Evolutionary conservation across 2,797 vertebrate species (phyloP).

Genomic region (Rhodeus uyekii): DNA sequence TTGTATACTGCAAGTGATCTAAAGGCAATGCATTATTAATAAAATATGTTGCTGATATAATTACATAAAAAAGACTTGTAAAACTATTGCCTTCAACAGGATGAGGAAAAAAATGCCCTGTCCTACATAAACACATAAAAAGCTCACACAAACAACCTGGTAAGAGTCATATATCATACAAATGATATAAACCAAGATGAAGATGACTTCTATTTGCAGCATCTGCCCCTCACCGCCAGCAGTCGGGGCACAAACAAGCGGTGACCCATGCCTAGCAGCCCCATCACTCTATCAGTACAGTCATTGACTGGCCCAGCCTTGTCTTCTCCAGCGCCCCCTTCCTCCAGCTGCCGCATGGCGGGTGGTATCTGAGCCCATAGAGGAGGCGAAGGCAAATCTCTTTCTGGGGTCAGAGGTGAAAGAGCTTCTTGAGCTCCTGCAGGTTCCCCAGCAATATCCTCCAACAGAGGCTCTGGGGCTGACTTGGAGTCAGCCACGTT

Average conservation of each 20-base stretch:
- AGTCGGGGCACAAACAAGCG: slow-evolving; percentile 96
- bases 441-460: slow-evolving; percentile 45
- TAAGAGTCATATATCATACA: background rate
- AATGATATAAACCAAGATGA: slow-evolving; percentile 3
- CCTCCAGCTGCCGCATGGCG: slow-evolving; percentile 84
- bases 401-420: slow-evolving; percentile 82
- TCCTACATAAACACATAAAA: background rate
- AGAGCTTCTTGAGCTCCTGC: slow-evolving; percentile 79
- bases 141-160: background rate
- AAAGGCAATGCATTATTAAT: background rate
- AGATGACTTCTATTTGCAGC: slow-evolving; percentile 7
- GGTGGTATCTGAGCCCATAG: slow-evolving; percentile 82
- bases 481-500: slow-evolving; percentile 51
- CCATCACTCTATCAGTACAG: slow-evolving; percentile 90
- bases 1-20: background rate
- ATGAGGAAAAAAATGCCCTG: background rate
- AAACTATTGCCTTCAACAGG: background rate
- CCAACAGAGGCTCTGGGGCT: slow-evolving; percentile 39
- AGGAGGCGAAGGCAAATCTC: slow-evolving; percentile 82
- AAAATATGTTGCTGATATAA: background rate
- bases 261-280: slow-evolving; percentile 97
- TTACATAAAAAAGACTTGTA: background rate
- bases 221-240: slow-evolving; percentile 88
- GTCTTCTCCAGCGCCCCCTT: slow-evolving; percentile 78
- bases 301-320: slow-evolving; percentile 84